Conservation (phyloP, 2,888 invertebrate genomes). For the Nemapogon koenigi region DNA sequence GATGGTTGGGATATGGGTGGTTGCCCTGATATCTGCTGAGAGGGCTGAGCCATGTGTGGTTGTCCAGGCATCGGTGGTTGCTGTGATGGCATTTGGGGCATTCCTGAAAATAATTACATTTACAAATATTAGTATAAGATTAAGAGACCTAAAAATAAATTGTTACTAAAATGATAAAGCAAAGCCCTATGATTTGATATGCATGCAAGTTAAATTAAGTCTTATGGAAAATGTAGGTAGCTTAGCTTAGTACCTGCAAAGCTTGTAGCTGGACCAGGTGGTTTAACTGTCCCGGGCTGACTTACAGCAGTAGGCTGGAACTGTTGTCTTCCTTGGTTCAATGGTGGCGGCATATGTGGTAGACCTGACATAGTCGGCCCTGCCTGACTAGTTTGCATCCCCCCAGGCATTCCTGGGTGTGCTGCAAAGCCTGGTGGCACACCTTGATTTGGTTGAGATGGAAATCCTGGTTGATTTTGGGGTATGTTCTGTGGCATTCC, state of each 20-base stretch:
- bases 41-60: slow-evolving; percentile 12
- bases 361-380: slow-evolving; percentile 20
- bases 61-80: slow-evolving; percentile 25
- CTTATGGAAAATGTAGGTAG: slow-evolving; percentile 16
- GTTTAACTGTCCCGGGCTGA: not conserved
- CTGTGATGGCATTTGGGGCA: slow-evolving; percentile 22
- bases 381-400: slow-evolving; percentile 12
- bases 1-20: slow-evolving; percentile 19
- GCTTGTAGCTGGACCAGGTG: slow-evolving; percentile 4
- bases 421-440: slow-evolving; percentile 15
- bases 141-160: not conserved
- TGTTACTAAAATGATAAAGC: not conserved
- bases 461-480: slow-evolving; percentile 3
- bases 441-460: slow-evolving; percentile 6
- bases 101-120: slow-evolving; percentile 12
- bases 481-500: not conserved
- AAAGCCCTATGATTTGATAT: too few relatives aligned
- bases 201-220: too few relatives aligned
- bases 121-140: not conserved
- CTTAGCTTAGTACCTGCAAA: too few relatives aligned
- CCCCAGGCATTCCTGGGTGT: slow-evolving; percentile 22
- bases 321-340: slow-evolving; percentile 5
- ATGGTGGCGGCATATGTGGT: slow-evolving; percentile 28
- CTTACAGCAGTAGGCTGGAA: too few relatives aligned
- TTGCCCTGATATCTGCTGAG: slow-evolving; percentile 15